Base-by-base conservation (phyloP, 2,888 invertebrate genomes). In the Volucella inflata region DNA sequence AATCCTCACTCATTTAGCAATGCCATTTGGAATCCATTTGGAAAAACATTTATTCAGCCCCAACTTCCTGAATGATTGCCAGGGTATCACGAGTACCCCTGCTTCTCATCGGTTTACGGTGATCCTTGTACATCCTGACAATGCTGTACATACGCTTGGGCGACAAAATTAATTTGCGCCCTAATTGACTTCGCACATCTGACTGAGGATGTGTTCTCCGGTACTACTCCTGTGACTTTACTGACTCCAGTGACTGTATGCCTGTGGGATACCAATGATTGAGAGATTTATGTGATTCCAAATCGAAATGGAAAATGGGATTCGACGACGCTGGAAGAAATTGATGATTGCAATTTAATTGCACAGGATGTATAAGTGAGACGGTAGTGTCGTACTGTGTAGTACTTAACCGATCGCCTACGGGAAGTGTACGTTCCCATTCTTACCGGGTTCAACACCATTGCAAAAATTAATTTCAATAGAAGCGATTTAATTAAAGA, bases 341-440 rank as follows among this genome's bases (percentile, higher is more conserved):
- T 82, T 87, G 82, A 87, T 87, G 87, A 87, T 77, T 87, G 87
- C 82, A 82, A 87, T 87, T 77, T 87, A 82, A 87, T 82, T 85
- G 85, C 81, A 82, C 59, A 51, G 79, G 68, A 53, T 53, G 46
- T 60, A 42, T 6, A 6, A 0, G 46, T 48, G 38, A 48, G 67
- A 40, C 46, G 44, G 59, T 17, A 11, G 50, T 2, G 4, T 21
- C 2, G 21, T 21, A 21, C 10, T 48, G 16, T n/a, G 21, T 21
- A 36, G n/a, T n/a, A n/a, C 21, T 21, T 21, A 12, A 14, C 40
- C 38, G 2, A 55, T n/a, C 17, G 14, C 44, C 44, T 21, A 21
- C 21, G 21, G 30, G 6, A 30, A 30, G 6, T 30, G 6, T 0
- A 30, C 4, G 6, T 30, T 4, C 17, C 30, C n/a, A 40, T 9